These are phyloP conservation scores for Coptodon bakossiorum DNA, from an alignment of 2,113 vertebrate species.

Conservation along the genomic window DNA sequence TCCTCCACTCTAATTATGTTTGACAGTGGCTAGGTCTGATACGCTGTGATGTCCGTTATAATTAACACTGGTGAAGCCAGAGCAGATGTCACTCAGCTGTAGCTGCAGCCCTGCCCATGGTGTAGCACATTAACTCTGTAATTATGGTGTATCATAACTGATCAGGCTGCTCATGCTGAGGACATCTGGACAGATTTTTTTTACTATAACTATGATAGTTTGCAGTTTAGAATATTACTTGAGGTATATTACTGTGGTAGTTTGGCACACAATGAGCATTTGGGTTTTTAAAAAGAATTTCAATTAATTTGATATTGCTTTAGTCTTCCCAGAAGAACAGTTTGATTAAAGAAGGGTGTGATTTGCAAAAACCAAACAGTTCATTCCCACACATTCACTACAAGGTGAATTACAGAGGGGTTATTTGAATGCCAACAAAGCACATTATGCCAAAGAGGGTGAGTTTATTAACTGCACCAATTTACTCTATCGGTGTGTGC, in stretches of 20 bases:
- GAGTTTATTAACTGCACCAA: neutral
- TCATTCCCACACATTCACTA: neutral
- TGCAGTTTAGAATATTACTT: neutral
- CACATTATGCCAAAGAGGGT: neutral
- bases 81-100: constrained; percentile 32
- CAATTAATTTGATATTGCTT: neutral
- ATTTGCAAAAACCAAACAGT: neutral
- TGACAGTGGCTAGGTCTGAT: constrained; percentile 20
- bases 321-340: neutral
- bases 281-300: neutral
- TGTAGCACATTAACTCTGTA: constrained; percentile 2
- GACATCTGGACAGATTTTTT: neutral
- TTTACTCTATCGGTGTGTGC: neutral
- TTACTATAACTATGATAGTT: neutral
- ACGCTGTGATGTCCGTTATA: constrained; percentile 7
- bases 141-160: neutral
- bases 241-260: neutral
- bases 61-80: constrained; percentile 1
- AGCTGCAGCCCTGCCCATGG: neutral
- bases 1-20: constrained; percentile 5
- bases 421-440: neutral
- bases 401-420: neutral
- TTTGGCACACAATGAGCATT: neutral
- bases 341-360: neutral
- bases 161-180: neutral